Evolutionary conservation across 2,113 vertebrate species (phyloP), one percentile per base, ranked within the genome.

Genomic region (Brachirus orientalis): DNA sequence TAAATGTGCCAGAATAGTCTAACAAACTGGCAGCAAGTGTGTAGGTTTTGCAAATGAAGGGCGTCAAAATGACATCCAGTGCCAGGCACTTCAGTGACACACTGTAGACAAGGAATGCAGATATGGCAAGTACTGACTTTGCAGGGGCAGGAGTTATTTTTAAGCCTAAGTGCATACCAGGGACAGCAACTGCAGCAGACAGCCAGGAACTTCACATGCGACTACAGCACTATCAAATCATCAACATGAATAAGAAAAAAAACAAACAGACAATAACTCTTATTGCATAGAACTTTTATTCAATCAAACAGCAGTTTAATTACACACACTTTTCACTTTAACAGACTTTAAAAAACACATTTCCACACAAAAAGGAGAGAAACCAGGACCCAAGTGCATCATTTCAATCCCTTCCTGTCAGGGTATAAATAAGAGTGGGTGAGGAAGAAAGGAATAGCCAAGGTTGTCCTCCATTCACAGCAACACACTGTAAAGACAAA

Each of bases 211-310:
- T 22, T 50, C 38, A 78, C 41, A 44, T 22, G 6, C 53, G 35
- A 50, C 7, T 7, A 45, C 20, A 43, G 7, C 7, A 50, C 20
- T 17, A 18, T 22, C 3, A 40, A 5, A 35, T 12, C 6, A 17
- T 19, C 40, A 36, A 33, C 17, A 12, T 8, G 20, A 37, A 40
- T 3, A 43, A 13, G 12, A 5, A 10, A 41, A 48, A 28, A 3
- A 7, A 62, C 2, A n/a, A 8, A 28, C 3, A 0, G 1, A 20
- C 10, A 2, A 10, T 4, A 10, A 43, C 40, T 28, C 14, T 64
- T 79, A 66, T 90, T 93, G 91, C 91, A 93, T 93, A 93, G 90
- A 54, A 83, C 70, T 64, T 92, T 92, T 91, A 89, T 90, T 91
- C n/a, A 79, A 76, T 59, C 76, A 85, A 8, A 73, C 79, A 75